These are phyloP conservation scores for Sitta carolinensis DNA, from an alignment of 2,797 vertebrate species.

Conservation along the genomic window DNA sequence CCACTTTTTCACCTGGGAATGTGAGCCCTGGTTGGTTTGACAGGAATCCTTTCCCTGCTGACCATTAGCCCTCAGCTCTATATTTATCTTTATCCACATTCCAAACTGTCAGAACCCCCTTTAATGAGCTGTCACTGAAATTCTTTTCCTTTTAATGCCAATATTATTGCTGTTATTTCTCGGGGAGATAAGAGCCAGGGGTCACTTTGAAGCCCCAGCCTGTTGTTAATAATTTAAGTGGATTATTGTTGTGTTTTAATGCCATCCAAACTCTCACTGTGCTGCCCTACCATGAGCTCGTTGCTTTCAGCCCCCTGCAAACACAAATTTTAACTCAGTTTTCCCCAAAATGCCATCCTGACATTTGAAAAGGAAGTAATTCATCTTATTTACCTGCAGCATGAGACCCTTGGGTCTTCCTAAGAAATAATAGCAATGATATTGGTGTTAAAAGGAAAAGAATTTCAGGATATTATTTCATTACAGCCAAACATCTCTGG, in stretches of 20 bases:
- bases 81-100: not conserved
- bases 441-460: not conserved
- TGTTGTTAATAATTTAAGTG: constrained; percentile 44
- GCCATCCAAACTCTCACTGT: not conserved
- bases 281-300: not conserved
- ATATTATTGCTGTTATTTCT: not conserved
- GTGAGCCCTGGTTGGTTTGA: not conserved
- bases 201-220: constrained; percentile 30
- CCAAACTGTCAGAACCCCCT: not conserved
- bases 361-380: not conserved
- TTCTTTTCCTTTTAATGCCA: not conserved
- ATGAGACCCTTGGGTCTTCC: not conserved
- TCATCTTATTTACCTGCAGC: not conserved
- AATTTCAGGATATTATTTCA: not conserved
- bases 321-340: not conserved
- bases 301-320: not conserved
- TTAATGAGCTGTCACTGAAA: not conserved
- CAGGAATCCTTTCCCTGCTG: not conserved
- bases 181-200: not conserved
- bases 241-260: constrained; percentile 20
- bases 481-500: not conserved
- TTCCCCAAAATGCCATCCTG: not conserved
- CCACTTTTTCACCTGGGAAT: not conserved
- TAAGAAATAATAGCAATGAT: not conserved
- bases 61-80: not conserved